phyloP scores from a whole-genome alignment of 2,113 vertebrate species.

The Trichechus manatus region DNA sequence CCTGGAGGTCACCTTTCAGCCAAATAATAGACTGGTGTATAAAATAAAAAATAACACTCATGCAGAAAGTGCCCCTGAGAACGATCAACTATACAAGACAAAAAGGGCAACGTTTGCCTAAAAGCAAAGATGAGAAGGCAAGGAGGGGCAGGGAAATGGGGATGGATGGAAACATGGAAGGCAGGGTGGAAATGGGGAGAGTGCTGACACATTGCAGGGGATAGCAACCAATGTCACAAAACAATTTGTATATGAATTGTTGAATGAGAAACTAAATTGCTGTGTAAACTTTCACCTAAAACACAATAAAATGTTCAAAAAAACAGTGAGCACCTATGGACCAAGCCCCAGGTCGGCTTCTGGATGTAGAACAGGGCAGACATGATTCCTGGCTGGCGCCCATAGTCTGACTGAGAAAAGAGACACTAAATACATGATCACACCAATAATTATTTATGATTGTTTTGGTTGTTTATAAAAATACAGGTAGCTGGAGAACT shows the following conservation, averaged over 20 bases:
- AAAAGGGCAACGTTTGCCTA: background rate
- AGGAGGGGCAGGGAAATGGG: background rate
- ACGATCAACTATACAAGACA: background rate
- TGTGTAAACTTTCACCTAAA: background rate
- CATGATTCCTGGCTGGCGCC: background rate
- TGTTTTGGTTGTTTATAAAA: constrained; percentile 39
- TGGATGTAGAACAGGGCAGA: background rate
- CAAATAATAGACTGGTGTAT: background rate
- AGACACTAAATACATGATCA: background rate
- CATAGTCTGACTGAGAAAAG: background rate
- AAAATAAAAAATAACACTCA: background rate
- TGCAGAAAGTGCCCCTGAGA: background rate
- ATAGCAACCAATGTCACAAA: background rate
- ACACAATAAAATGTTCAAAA: background rate
- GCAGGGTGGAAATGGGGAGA: background rate
- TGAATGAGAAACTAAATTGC: background rate
- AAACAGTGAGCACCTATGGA: background rate
- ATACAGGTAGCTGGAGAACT: background rate
- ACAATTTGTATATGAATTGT: background rate
- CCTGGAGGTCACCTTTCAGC: background rate
- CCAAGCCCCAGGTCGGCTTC: background rate
- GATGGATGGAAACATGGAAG: background rate
- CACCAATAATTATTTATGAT: background rate
- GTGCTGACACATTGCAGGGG: background rate
- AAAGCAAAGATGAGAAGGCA: background rate